Evolutionary conservation across 2,797 vertebrate genomes (phyloP).

Genomic region (Danio jaintianensis): DNA sequence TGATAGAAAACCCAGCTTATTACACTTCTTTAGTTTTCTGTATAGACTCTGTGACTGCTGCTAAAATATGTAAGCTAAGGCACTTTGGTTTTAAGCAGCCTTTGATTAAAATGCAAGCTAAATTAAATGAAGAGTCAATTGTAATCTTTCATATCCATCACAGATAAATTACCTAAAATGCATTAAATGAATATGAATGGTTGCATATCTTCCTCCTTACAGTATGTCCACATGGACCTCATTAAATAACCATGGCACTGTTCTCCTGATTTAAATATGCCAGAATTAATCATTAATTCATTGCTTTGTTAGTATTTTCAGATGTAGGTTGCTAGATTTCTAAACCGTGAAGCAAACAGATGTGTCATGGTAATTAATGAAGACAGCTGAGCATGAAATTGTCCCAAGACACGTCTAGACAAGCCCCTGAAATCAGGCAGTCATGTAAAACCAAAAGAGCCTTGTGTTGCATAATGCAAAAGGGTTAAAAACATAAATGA

Average conservation of each 20-base stretch:
- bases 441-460: not conserved
- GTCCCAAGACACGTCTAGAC: conserved; percentile 41
- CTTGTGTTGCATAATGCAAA: not conserved
- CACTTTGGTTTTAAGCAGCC: conserved; percentile 12
- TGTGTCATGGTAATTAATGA: conserved; percentile 46
- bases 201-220: not conserved
- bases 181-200: not conserved
- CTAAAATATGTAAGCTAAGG: not conserved
- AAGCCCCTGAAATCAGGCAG: conserved; percentile 24
- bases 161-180: not conserved
- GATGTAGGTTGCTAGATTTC: not conserved
- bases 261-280: not conserved
- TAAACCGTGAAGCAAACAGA: conserved; percentile 30
- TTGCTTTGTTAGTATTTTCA: not conserved
- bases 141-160: conserved; percentile 3
- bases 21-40: conserved; percentile 14
- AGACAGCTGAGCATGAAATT: conserved; percentile 40
- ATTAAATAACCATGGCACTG: not conserved
- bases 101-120: not conserved
- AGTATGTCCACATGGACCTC: not conserved
- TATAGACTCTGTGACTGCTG: not conserved
- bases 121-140: not conserved
- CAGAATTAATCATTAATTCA: conserved; percentile 27
- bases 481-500: not conserved
- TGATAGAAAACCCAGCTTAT: not conserved